Base-by-base conservation (phyloP, 2,888 invertebrate genomes). In the Drosophila seclusa region DNA sequence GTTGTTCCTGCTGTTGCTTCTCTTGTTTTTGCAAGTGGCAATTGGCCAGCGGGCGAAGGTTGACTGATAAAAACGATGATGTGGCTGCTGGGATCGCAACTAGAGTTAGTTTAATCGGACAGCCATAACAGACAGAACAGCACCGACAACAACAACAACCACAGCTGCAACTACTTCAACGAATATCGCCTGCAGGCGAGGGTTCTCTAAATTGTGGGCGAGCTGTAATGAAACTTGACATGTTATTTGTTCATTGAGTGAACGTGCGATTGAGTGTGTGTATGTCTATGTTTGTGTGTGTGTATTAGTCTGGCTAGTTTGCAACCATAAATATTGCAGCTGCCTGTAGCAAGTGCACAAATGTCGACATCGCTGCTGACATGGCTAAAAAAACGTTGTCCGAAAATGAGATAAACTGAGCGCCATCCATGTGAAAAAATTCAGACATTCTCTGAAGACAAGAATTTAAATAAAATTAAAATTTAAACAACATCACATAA, bases 181-280 rank as follows among this genome's bases (percentile, higher is more conserved):
- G 58, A 45, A 21, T 73, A 64, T 32, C 42, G 58, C 67, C 81
- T 49, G 61, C 34, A 40, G 54, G 64, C 52, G 66, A 73, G 73
- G 74, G 74, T 71, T 71, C 76, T 74, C 66, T 78, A 83, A 88
- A 76, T 82, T 89, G 82, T 74, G 77, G 76, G 78, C 73, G 71
- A 82, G 70, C 76, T 78, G 80, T 91, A 91, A 90, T 90, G 89
- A 88, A 89, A 91, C 90, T 84, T 90, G 91, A 91, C 90, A 91
- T 91, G 91, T 88, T 90, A 90, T 90, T 91, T 91, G 91, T 89
- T 83, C 90, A 90, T 90, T 77, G 86, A 82, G 54, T 70, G 60
- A 62, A 73, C 68, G 68, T 76, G 72, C 63, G 69, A 71, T 68
- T 68, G 68, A 45, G 34, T 50, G 27, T 69, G 68, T 66, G 36